Conservation (phyloP, 2,113 vertebrate species). For the Rallus limicola region DNA sequence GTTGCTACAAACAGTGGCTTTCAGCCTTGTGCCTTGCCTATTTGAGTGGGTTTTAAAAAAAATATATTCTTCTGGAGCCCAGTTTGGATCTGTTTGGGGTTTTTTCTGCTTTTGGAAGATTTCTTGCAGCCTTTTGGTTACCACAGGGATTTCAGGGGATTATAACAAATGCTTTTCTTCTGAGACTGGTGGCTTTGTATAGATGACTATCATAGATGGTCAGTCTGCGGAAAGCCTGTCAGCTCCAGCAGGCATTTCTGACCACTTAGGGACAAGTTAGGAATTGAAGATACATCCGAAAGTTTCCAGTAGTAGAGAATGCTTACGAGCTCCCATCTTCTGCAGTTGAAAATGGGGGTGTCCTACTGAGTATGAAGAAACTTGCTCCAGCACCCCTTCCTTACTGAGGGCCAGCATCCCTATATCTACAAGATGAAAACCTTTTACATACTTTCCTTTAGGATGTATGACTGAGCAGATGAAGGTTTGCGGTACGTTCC, state of each 20-base stretch:
- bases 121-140: neutral
- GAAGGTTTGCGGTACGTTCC: neutral
- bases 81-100: neutral
- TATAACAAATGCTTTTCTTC: neutral
- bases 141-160: neutral
- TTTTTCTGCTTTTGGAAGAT: neutral
- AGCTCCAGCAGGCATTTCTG: neutral
- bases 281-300: neutral
- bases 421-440: neutral
- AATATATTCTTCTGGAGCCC: rapidly evolving
- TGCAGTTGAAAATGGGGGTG: neutral
- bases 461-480: neutral
- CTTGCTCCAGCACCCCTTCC: neutral
- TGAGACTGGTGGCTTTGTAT: neutral
- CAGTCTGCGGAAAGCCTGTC: neutral
- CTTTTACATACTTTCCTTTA: neutral
- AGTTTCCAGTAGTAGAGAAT: neutral
- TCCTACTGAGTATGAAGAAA: neutral
- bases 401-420: neutral
- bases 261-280: neutral
- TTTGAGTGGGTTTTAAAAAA: neutral
- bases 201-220: neutral
- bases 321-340: neutral
- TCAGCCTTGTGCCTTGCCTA: neutral
- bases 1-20: neutral